Evolutionary conservation across 2,797 vertebrate species (phyloP), one percentile per base, ranked within the genome.

Genomic region (Sternarchorhynchus goeldii): DNA sequence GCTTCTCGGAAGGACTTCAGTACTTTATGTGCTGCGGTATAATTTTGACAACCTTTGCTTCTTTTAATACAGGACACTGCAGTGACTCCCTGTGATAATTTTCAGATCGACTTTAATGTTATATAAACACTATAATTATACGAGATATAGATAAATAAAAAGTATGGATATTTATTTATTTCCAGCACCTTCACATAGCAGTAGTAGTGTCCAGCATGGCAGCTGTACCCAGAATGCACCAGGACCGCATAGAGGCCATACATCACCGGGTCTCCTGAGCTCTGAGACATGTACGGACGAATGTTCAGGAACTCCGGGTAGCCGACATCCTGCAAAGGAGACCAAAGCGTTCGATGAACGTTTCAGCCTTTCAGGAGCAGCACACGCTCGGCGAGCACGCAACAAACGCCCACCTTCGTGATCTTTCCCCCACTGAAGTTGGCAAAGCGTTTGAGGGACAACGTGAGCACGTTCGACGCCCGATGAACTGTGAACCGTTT

Each of bases 261-360:
- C 92, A 90, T 93, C 25, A 98, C 91, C 0, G 96, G 94, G 25
- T 97, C 95, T 0, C 96, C 96, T 0, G 82, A 92, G 82, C 86
- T 95, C 89, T 96, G 95, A 12, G 96, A 98, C 97, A 99, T 98
- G 87, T 97, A 99, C 0, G 97, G 96, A 2, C 96, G 94, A 83
- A 99, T 91, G 84, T 99, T 96, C 79, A 99, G 88, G 83, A 96
- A 94, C 85, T 99, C 96, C 0, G 96, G 96, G 57, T 98, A 98
- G 45, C 95, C 95, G 0, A 99, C 96, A 1, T 98, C 96, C 97
- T 99, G 81, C 73, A 58, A 50, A 25, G 4, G 60, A 56, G 73
- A 39, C 59, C 31, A 39, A 2, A 34, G 10, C 0, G 8, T 25
- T n/a, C 32, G 16, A 16, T 66, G 39, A 73, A 5, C 56, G 60